Base-by-base conservation (phyloP, 2,113 vertebrate genomes). In the Psittacara wagleri region DNA sequence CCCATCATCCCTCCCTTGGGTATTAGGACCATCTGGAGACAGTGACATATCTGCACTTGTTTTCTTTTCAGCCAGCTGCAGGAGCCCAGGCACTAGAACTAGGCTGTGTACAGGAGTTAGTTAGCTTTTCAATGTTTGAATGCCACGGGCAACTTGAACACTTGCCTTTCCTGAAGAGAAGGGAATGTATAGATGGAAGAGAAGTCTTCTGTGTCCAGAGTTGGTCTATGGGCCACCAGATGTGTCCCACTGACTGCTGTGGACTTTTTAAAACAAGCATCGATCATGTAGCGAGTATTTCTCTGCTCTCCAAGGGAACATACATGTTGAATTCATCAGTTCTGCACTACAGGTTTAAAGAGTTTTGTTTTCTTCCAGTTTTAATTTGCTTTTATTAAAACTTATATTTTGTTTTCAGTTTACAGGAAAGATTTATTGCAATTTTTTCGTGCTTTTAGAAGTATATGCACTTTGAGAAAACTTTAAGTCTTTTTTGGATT, bases 401-500 rank as follows among this genome's bases (percentile, higher is more conserved):
- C 22, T 51, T 51, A 9, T 51, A 25, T 41, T 51, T 44, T n/a
- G 15, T 48, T 72, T 77, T 7, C 3, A 33, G 3, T 88, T 90
- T 69, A n/a, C 18, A 23, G 9, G 16, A 48, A 24, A 9, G 4
- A 1, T 0, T 0, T 39, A 41, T 41, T 75, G 3, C 1, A 5
- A 3, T 27, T 5, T 61, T 63, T 39, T 51, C 29, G 37, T 17
- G 4, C 5, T 68, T 81, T 68, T 68, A 14, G 19, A 81, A 54
- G 0, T 33, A 43, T 9, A 25, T 10, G 1, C 10, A 80, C 11
- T 10, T 72, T 73, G 27, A 81, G 37, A 87, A 70, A 49, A 9
- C 5, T 19, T 63, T 15, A 52, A 48, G 11, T 31, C 12, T 11
- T 54, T 57, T 63, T 14, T n/a, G 1, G 2, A 4, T 64, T 72